Evolutionary conservation across 2,797 vertebrate genomes (phyloP), one percentile per base, ranked within the genome.

Genomic region (Etheostoma nigrum): DNA sequence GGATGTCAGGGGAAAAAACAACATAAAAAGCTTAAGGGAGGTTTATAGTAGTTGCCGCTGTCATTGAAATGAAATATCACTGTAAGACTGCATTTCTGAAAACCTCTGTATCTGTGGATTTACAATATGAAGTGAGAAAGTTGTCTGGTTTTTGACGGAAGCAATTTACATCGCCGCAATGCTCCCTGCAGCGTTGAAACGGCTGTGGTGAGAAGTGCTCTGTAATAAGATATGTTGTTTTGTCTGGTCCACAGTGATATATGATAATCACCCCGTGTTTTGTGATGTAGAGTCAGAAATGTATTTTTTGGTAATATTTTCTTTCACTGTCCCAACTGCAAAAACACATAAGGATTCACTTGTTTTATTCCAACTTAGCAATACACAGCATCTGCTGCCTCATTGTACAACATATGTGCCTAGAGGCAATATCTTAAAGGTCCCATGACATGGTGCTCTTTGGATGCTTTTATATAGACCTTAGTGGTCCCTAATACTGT

Each of bases 21-120:
- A 49, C 54, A 62, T 47, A 57, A 72, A 51, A 80, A 76, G 79
- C 84, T 87, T 16, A 53, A 72, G 42, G 84, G 65, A 47, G 47
- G 83, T 54, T 83, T 77, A 76, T 79, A 67, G 85, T 74, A 63
- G 83, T 62, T 68, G 84, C 70, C 78, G 82, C 83, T 88, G 86
- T 91, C 87, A 82, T 27, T 16, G 64, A n/a, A n/a, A n/a, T 87
- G 80, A 91, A 87, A 88, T 82, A 88, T 88, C 54, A 52, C 71
- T 52, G n/a, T 5, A 52, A 79, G 80, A 52, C 48, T 42, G 60
- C 4, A 19, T 74, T 57, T 72, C 51, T 48, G 36, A 68, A 64
- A 87, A 60, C 36, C 64, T 62, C 30, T 48, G 64, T 63, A 60
- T 76, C 36, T 67, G 59, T 55, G 62, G 71, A 58, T 82, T 83